Evolutionary conservation across 2,888 invertebrate genomes (phyloP).

Genomic region (Crossocerus cetratus): DNA sequence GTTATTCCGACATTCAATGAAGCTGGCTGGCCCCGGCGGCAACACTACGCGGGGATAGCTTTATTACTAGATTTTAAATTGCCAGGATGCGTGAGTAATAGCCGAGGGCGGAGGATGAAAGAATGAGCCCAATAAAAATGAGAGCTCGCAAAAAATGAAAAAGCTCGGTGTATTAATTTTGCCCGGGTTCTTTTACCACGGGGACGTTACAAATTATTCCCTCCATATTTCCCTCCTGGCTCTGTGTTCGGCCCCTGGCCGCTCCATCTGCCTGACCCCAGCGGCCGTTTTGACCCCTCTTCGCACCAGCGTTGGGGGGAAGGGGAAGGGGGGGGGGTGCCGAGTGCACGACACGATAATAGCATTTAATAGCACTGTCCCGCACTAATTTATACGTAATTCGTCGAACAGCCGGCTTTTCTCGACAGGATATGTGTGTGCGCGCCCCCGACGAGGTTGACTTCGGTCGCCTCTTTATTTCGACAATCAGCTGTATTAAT

Average conservation of each 20-base stretch:
- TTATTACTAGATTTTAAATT: no score
- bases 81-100: not conserved
- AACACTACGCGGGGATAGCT: no score
- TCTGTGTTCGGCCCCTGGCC: constrained; percentile 5
- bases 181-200: constrained; percentile 3
- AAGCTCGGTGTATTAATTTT: constrained; percentile 13
- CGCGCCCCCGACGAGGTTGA: no score
- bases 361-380: constrained; percentile 35
- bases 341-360: no score
- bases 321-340: no score
- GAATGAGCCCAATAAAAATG: constrained; percentile 13
- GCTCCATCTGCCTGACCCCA: not conserved
- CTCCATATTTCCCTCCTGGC: constrained; percentile 47
- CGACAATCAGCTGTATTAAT: no score
- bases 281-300: not conserved
- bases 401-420: constrained; percentile 18
- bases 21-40: no score
- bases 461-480: no score
- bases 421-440: not conserved
- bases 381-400: constrained; percentile 52
- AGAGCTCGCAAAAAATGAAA: constrained; percentile 45
- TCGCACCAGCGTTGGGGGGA: not conserved
- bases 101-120: not conserved
- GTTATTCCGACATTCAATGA: no score
- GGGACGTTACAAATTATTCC: constrained; percentile 57